Percentiles rank a stretch among this genome's conserved stretches.
phyloP scores from a whole-genome alignment of 2,797 vertebrate species.

The Eospalax fontanierii region DNA sequence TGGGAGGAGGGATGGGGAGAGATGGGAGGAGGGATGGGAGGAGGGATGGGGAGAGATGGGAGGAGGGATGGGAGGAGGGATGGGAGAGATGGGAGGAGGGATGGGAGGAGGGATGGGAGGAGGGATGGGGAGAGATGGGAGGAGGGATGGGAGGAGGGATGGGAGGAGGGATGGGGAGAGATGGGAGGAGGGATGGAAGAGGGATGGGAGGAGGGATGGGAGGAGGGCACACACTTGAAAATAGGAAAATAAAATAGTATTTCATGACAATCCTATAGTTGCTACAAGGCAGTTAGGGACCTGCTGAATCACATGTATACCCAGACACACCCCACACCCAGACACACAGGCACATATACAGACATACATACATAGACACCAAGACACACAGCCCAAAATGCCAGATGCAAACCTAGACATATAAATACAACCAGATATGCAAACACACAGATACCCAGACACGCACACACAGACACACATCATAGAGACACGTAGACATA shows the following conservation, averaged over 20 bases:
- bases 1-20: background rate
- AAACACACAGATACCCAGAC: too few relatives aligned
- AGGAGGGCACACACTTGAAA: background rate
- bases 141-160: too few relatives aligned
- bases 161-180: too few relatives aligned
- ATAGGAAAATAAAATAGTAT: conserved; percentile 35
- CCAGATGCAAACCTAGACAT: background rate
- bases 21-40: background rate
- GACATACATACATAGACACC: background rate
- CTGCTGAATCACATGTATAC: background rate
- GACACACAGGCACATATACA: background rate
- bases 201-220: background rate
- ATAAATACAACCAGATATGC: too few relatives aligned
- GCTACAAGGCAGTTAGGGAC: conserved; percentile 11
- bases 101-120: too few relatives aligned
- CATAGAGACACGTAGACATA: background rate
- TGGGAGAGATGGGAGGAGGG: background rate
- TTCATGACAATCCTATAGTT: background rate
- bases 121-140: background rate
- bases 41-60: background rate
- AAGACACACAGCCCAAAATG: too few relatives aligned
- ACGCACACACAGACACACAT: background rate
- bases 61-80: too few relatives aligned
- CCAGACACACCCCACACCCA: too few relatives aligned
- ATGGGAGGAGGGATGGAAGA: too few relatives aligned